These are phyloP conservation scores for Contarinia nasturtii DNA, from an alignment of 1,140 invertebrate species.

Conservation along the genomic window DNA sequence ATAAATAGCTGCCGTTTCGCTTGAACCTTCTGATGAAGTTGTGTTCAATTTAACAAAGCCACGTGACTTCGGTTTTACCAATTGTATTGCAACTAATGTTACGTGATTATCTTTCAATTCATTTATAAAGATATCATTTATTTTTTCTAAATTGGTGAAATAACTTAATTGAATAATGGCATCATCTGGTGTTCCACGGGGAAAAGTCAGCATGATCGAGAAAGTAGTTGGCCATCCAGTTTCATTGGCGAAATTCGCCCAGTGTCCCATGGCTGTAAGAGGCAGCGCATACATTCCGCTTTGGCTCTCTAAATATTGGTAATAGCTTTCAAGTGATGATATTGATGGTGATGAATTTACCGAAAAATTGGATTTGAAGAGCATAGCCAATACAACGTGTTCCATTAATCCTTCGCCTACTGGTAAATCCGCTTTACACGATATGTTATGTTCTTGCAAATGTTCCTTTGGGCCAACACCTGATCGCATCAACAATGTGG, in stretches of 20 bases:
- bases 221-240: too few relatives aligned
- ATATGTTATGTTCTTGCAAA: constrained; percentile 16
- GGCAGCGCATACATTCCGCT: too few relatives aligned
- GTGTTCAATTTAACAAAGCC: not conserved
- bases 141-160: not conserved
- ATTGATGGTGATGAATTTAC: not conserved
- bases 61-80: not conserved
- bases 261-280: not conserved
- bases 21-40: not conserved
- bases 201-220: too few relatives aligned
- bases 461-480: constrained; percentile 25
- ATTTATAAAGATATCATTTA: not conserved
- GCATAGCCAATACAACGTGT: constrained; percentile 7
- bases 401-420: constrained; percentile 35
- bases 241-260: too few relatives aligned
- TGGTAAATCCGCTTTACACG: constrained; percentile 22
- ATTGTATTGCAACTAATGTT: not conserved
- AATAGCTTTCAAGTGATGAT: not conserved
- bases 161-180: too few relatives aligned
- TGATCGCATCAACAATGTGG: constrained; percentile 35
- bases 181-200: too few relatives aligned
- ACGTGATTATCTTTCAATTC: not conserved
- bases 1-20: not conserved
- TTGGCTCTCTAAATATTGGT: not conserved
- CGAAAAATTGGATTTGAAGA: not conserved